A percentile compares a stretch with the other conserved stretches of the same genome.
Conservation (phyloP, 2,113 vertebrate species). For the Psephotus haematonotus region DNA sequence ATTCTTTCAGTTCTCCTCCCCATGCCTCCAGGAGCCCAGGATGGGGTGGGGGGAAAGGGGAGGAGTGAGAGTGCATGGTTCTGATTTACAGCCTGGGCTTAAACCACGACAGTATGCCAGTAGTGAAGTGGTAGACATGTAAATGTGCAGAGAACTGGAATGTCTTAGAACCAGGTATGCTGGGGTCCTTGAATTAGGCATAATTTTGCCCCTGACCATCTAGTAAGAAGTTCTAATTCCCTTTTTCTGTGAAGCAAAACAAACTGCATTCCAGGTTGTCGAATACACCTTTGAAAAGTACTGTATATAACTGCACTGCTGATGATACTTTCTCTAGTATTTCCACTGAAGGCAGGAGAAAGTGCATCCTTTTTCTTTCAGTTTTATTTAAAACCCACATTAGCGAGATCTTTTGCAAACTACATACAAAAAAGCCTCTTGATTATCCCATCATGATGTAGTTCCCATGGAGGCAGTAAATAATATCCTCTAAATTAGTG, state of each 20-base stretch:
- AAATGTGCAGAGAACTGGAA: not conserved
- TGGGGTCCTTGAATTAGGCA: not conserved
- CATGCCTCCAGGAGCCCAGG: too few relatives aligned
- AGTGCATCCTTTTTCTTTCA: not conserved
- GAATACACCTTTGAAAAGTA: not conserved
- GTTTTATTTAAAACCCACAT: not conserved
- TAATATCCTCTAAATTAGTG: not conserved
- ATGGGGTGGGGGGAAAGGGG: too few relatives aligned
- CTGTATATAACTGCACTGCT: not conserved
- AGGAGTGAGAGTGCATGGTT: too few relatives aligned
- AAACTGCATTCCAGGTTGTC: not conserved
- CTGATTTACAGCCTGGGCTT: too few relatives aligned
- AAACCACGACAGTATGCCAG: not conserved
- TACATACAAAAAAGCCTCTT: not conserved
- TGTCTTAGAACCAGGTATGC: not conserved
- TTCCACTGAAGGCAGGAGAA: not conserved
- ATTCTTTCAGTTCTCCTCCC: too few relatives aligned
- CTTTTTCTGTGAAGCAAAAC: not conserved
- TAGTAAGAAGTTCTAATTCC: not conserved
- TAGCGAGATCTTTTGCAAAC: not conserved
- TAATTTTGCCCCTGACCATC: not conserved
- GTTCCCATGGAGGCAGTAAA: not conserved
- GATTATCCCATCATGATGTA: not conserved
- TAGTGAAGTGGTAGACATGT: not conserved
- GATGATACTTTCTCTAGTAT: not conserved